Conservation (phyloP, 1,140 invertebrate genomes). For the Carcinoscorpius rotundicauda region DNA sequence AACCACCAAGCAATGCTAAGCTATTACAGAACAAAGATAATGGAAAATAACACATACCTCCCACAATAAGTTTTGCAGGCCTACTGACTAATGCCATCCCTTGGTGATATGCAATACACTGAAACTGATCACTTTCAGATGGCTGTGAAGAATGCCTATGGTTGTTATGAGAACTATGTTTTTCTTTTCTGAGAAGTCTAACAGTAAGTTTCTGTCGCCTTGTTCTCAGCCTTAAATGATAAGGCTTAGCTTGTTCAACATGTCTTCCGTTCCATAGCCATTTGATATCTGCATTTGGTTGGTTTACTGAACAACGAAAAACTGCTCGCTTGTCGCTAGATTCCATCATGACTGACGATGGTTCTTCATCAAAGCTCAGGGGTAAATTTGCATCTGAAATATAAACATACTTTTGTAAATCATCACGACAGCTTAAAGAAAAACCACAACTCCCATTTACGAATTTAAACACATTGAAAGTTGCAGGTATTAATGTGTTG, state of each 20-base stretch:
- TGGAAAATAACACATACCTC: conserved; percentile 10
- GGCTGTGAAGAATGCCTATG: background rate
- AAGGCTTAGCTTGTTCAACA: conserved; percentile 5
- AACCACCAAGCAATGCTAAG: too few species aligned
- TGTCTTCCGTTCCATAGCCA: conserved; percentile 20
- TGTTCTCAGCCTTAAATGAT: conserved; percentile 7
- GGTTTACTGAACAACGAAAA: conserved; percentile 15
- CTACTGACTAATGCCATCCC: conserved; percentile 20
- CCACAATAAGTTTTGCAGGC: conserved; percentile 22
- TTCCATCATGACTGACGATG: conserved; percentile 2
- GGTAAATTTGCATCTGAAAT: background rate
- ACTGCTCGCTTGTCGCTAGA: conserved; percentile 5
- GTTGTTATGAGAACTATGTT: background rate
- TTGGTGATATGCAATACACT: conserved; percentile 20
- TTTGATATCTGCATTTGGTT: conserved; percentile 11
- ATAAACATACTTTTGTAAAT: too few species aligned
- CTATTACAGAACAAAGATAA: background rate
- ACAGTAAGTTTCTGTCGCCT: conserved; percentile 10
- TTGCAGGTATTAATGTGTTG: too few species aligned
- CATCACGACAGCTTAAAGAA: too few species aligned
- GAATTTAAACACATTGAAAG: too few species aligned
- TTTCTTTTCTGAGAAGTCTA: conserved; percentile 8
- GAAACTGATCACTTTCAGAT: conserved; percentile 13
- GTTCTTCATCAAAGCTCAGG: background rate
- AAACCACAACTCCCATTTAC: too few species aligned